A percentile compares a stretch with the other conserved stretches of the same genome.
Evolutionary conservation across 2,888 invertebrate species (phyloP).

Genomic region (Tuta absoluta): DNA sequence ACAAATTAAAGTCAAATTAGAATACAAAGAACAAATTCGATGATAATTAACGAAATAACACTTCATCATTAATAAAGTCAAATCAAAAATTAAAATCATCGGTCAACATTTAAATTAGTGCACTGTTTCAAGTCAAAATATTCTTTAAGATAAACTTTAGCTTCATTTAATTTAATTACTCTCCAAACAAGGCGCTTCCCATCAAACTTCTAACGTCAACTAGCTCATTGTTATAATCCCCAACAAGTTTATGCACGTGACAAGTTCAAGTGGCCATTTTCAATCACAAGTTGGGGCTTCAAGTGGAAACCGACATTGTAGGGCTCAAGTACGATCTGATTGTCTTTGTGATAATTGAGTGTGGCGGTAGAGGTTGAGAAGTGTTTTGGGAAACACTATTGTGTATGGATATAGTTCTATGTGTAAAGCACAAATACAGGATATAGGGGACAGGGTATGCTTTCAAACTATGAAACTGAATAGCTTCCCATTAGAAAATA

Average conservation of each 20-base stretch:
- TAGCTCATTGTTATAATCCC: constrained; percentile 11
- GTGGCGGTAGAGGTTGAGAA: background rate
- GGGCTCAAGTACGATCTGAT: background rate
- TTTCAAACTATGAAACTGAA: no score
- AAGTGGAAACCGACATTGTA: constrained; percentile 11
- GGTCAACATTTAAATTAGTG: no score
- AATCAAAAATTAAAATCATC: no score
- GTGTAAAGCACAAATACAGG: background rate
- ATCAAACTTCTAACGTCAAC: background rate
- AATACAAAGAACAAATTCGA: no score
- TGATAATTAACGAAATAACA: no score
- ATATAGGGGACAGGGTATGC: no score
- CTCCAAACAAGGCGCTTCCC: background rate
- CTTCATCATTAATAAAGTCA: no score
- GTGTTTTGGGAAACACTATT: background rate
- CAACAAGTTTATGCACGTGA: background rate
- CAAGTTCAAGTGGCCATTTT: background rate
- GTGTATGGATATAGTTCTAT: no score
- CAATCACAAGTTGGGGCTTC: constrained; percentile 5
- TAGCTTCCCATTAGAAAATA: no score
- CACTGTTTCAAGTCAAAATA: no score
- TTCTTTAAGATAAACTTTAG: no score
- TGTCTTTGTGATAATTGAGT: constrained; percentile 2
- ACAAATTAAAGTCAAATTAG: no score
- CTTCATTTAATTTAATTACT: background rate